Evolutionary conservation across 92 coral and sea anemone genomes (phyloP), one percentile per base, ranked within the genome.

Genomic region (Epizoanthus illoricatus): DNA sequence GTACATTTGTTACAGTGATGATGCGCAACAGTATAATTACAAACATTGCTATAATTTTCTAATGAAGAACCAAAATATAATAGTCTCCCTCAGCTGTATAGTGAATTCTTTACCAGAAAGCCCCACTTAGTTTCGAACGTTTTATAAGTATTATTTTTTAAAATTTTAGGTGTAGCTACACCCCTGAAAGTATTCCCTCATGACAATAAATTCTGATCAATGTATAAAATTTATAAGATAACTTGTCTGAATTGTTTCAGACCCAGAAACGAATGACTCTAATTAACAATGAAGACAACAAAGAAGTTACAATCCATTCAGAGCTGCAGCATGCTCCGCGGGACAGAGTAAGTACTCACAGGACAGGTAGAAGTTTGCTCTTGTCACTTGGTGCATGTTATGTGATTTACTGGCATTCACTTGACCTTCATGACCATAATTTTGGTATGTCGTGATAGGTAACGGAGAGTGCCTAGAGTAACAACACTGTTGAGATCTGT

Each of bases 251-350:
- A 47, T 55, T 56, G 42, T 36, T 84, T 21, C 78, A 93, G 97
- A 93, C 97, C 36, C 97, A 93, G 76, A 89, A 91, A 70, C 85
- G 97, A 75, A 93, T 93, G 92, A 91, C 92, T 24, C 75, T 93
- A 19, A 88, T 93, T 18, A 88, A 91, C 15, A 93, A 89, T 65
- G 97, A 91, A 70, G 97, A 91, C 43, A 89, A 87, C 74, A 93
- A 93, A 85, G 97, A 93, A 39, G 92, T 91, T 5, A 90, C 92
- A 45, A 84, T 93, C 28, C 85, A 92, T 36, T 84, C 88, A 24
- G 97, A 93, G 65, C 84, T 93, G 18, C 66, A 87, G 20, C 92
- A 93, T 65, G 97, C 97, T 41, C 84, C 97, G 5, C 90, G 90
- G 73, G 97, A 93, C 84, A 88, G 92, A 91, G 97, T 93, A 62